Evolutionary conservation across 2,888 invertebrate species (phyloP).

Genomic region (Pteria penguin): DNA sequence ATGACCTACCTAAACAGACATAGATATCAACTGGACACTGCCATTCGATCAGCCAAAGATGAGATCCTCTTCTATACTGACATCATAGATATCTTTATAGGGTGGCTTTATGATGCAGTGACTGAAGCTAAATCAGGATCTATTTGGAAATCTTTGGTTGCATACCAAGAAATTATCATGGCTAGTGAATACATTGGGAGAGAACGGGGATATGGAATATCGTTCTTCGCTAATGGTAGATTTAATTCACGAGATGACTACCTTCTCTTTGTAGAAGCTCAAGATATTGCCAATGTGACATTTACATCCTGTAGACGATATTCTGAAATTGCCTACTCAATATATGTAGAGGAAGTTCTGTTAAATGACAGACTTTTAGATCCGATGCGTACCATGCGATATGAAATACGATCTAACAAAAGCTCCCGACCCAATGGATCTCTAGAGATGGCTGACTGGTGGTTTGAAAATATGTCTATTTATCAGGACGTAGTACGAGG

Average conservation of each 20-base stretch:
- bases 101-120: constrained; percentile 78
- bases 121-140: constrained; percentile 62
- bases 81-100: constrained; percentile 61
- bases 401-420: constrained; percentile 56
- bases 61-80: constrained; percentile 67
- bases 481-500: constrained; percentile 52
- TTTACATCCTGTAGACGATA: constrained; percentile 61
- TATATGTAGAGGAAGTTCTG: constrained; percentile 48
- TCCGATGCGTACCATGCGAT: constrained; percentile 46
- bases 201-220: constrained; percentile 65
- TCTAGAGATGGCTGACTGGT: constrained; percentile 53
- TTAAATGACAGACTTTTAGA: constrained; percentile 20
- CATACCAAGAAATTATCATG: constrained; percentile 67
- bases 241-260: constrained; percentile 62
- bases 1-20: constrained; percentile 60
- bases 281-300: constrained; percentile 65
- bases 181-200: constrained; percentile 67
- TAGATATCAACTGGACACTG: constrained; percentile 57
- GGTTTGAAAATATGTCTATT: constrained; percentile 69
- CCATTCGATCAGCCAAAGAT: constrained; percentile 46
- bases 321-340: constrained; percentile 55
- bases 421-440: constrained; percentile 41
- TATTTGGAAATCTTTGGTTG: constrained; percentile 68
- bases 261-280: constrained; percentile 60
- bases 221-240: constrained; percentile 63